phyloP scores from a whole-genome alignment of 1,140 invertebrate genomes.

The Panulirus ornatus region DNA sequence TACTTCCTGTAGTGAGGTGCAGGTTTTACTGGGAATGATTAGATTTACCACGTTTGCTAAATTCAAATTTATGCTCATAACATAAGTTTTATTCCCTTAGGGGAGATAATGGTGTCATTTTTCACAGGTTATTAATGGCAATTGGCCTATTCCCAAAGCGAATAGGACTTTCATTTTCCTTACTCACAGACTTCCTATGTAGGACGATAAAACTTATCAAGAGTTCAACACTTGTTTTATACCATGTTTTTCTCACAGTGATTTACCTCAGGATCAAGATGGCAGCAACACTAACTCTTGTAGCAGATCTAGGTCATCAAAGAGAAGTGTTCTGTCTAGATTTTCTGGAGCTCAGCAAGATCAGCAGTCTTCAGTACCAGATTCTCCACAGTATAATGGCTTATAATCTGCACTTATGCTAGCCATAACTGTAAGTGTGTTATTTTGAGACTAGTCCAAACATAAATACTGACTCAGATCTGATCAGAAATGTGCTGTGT shows the following conservation, averaged over 20 bases:
- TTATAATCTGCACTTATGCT: not conserved
- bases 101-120: not conserved
- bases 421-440: not conserved
- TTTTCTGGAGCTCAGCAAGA: not conserved
- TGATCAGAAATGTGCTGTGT: not conserved
- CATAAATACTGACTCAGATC: conserved; percentile 3
- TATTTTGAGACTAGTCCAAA: not conserved
- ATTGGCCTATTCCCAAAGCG: not conserved
- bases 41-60: too few species aligned
- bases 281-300: not conserved
- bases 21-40: too few species aligned
- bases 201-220: not conserved
- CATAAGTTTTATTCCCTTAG: not conserved
- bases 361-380: conserved; percentile 15
- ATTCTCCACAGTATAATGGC: conserved; percentile 45
- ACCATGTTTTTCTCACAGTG: conserved; percentile 1
- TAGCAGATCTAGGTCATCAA: not conserved
- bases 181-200: not conserved
- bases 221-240: not conserved
- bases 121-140: not conserved
- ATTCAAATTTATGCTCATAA: not conserved
- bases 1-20: too few species aligned
- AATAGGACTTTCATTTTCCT: not conserved
- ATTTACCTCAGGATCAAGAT: not conserved
- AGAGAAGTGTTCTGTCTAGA: conserved; percentile 31